These are phyloP conservation scores for Osmerus mordax DNA, from an alignment of 2,113 vertebrate species.

Conservation along the genomic window DNA sequence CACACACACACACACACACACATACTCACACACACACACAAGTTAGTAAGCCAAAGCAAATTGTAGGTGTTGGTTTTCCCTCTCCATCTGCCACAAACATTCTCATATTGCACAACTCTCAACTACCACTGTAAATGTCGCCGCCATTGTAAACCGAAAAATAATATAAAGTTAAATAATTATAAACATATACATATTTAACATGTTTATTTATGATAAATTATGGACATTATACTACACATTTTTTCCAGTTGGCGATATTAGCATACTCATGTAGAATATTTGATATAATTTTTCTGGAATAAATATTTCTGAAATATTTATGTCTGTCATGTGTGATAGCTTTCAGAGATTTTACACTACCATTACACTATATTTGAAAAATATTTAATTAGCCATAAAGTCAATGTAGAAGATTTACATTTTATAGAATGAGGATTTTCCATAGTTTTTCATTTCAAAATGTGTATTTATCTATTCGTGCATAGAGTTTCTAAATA, in stretches of 20 bases:
- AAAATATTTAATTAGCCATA: conserved; percentile 2
- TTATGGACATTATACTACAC: too few species aligned
- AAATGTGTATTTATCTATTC: not conserved
- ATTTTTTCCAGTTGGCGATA: too few species aligned
- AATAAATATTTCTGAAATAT: not conserved
- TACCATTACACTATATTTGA: not conserved
- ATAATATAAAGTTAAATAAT: not conserved
- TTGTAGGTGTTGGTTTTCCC: conserved; percentile 38
- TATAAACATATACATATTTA: too few species aligned
- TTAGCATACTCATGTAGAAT: too few species aligned
- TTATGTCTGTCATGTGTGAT: not conserved
- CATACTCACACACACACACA: conserved; percentile 9
- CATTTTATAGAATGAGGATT: not conserved
- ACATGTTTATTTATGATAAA: too few species aligned
- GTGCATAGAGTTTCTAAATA: not conserved
- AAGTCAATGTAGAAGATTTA: not conserved
- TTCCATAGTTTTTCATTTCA: not conserved
- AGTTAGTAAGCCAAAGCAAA: conserved; percentile 19
- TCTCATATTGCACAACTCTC: not conserved
- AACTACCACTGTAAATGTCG: not conserved
- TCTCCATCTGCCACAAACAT: conserved; percentile 38
- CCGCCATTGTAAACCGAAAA: not conserved
- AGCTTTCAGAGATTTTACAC: not conserved
- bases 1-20: conserved; percentile 8
- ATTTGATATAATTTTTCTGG: too few species aligned